phyloP scores from a whole-genome alignment of 2,888 invertebrate species.

The Cacoxenus indagator region DNA sequence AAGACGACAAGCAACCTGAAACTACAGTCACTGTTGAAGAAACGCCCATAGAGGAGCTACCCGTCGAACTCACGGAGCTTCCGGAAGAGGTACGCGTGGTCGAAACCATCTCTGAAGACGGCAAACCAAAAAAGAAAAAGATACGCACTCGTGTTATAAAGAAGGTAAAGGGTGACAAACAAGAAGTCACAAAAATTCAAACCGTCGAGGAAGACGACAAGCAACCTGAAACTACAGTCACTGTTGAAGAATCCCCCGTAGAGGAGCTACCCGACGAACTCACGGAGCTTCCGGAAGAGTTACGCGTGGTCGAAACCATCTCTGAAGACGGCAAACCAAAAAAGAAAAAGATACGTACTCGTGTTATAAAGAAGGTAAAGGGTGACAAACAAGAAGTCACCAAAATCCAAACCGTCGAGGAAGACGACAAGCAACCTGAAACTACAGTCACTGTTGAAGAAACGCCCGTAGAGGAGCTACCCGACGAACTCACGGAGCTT shows the following conservation, averaged over 20 bases:
- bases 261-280: slow-evolving; percentile 28
- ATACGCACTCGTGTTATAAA: slow-evolving; percentile 48
- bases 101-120: slow-evolving; percentile 44
- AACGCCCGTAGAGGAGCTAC: slow-evolving; percentile 21
- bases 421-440: slow-evolving; percentile 39
- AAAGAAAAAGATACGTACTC: slow-evolving; percentile 41
- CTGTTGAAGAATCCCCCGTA: slow-evolving; percentile 38
- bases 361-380: slow-evolving; percentile 41
- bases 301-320: slow-evolving; percentile 38
- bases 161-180: slow-evolving; percentile 46
- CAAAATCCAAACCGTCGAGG: slow-evolving; percentile 46
- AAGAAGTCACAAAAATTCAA: slow-evolving; percentile 49
- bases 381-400: slow-evolving; percentile 44
- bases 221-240: slow-evolving; percentile 40
- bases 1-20: slow-evolving; percentile 36
- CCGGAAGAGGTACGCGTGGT: slow-evolving; percentile 39
- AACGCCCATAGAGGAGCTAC: not conserved
- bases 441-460: slow-evolving; percentile 44
- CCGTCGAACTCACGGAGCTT: slow-evolving; percentile 31
- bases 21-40: slow-evolving; percentile 37
- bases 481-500: slow-evolving; percentile 39
- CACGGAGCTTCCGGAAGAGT: too few species aligned
- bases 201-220: slow-evolving; percentile 49
- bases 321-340: slow-evolving; percentile 36
- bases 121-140: slow-evolving; percentile 45